Evolutionary conservation across 2,797 vertebrate genomes (phyloP), one percentile per base, ranked within the genome.

Genomic region (Oreochromis grahami): DNA sequence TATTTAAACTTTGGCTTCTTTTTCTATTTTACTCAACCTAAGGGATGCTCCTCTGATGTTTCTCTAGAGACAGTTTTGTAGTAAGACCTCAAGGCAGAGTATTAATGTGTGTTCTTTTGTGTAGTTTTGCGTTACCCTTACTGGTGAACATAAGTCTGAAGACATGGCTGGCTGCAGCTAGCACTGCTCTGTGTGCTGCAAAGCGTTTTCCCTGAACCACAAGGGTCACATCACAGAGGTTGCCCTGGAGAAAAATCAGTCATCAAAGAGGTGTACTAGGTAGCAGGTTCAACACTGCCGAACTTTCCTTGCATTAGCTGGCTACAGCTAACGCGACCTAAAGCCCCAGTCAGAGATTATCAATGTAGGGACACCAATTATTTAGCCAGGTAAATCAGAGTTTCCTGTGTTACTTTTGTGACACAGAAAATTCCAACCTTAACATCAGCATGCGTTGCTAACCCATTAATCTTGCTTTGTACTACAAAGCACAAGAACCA

Each of bases 71-170:
- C 65, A 43, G 41, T 70, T 70, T 70, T 43, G 14, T 17, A 24
- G 21, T 70, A 24, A 43, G 38, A 12, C 5, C 63, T 26, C 12
- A 43, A 68, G 11, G 63, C 5, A 17, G 21, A 43, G 38, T 24
- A 68, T 15, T 14, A 68, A 14, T 43, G n/a, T 5, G 63, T 70
- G 38, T 70, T 14, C 38, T 43, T 70, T 45, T 21, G 48, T 24
- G 50, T 68, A 45, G 43, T 21, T 51, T 15, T 36, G 48, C 10
- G 34, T 80, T 17, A 88, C 72, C 96, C 97, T 98, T 96, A 99
- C 98, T 98, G 79, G 98, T 99, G 92, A 99, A 99, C 98, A 99
- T 98, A 92, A 98, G 96, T 93, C 97, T 98, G 96, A 99, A 99
- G 93, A 98, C 99, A 85, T 98, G 97, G 92, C 98, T 99, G 48